Evolutionary conservation across 2,113 vertebrate genomes (phyloP).

Genomic region (Prochilodus magdalenae): DNA sequence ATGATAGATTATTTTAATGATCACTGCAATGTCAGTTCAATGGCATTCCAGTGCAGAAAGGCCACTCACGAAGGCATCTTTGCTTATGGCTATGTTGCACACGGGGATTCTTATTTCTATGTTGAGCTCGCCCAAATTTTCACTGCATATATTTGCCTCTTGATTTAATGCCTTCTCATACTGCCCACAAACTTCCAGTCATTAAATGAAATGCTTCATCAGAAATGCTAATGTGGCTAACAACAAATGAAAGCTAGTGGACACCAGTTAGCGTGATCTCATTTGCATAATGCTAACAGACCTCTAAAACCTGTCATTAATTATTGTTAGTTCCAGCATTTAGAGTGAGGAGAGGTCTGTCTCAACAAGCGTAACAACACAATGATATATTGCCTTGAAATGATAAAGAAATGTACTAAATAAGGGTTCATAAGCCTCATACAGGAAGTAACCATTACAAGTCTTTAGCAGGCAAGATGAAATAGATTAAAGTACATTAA

Average conservation of each 20-base stretch:
- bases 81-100: slow-evolving; percentile 21
- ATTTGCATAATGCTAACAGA: slow-evolving; percentile 37
- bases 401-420: not conserved
- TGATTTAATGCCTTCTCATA: not conserved
- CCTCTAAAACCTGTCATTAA: slow-evolving; percentile 3
- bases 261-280: not conserved
- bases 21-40: slow-evolving; percentile 94
- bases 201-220: not conserved
- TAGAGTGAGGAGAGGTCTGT: not conserved
- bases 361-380: not conserved
- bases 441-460: slow-evolving; percentile 37
- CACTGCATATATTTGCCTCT: too few species aligned
- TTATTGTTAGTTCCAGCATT: not conserved
- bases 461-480: slow-evolving; percentile 34
- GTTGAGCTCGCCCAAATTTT: too few species aligned
- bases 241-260: not conserved
- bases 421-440: not conserved
- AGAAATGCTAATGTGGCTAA: slow-evolving; percentile 15
- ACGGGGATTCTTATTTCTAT: slow-evolving; percentile 7
- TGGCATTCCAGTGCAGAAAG: slow-evolving; percentile 77
- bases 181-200: not conserved
- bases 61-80: not conserved
- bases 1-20: slow-evolving; percentile 91
- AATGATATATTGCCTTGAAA: not conserved
- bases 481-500: slow-evolving; percentile 30